Conservation (phyloP, 1,140 invertebrate species). For the Tetraneura akinire region DNA sequence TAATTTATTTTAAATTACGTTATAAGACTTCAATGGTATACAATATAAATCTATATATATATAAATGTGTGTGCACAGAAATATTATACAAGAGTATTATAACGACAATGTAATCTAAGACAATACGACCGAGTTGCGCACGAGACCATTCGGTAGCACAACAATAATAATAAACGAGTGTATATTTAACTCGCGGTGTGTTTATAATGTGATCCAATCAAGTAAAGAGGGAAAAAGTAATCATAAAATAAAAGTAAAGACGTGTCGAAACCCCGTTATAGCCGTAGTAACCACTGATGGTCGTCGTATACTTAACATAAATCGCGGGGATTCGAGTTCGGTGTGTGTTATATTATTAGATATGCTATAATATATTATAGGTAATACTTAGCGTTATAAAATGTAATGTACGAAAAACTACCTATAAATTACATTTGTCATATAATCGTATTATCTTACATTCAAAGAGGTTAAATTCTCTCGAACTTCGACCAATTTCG, state of each 20-base stretch:
- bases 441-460: no score
- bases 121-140: not conserved
- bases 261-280: conserved; percentile 32
- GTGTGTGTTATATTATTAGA: no score
- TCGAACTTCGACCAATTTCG: no score
- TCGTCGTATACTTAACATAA: not conserved
- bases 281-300: not conserved
- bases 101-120: not conserved
- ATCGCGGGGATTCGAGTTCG: not conserved
- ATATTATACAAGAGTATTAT: conserved; percentile 2
- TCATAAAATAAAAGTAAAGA: not conserved
- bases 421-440: no score
- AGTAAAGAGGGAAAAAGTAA: not conserved
- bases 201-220: not conserved
- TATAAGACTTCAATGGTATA: no score
- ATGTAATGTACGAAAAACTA: no score
- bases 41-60: no score
- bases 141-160: not conserved
- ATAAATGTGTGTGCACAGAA: no score
- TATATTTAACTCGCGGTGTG: not conserved
- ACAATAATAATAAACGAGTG: not conserved
- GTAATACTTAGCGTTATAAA: no score
- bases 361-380: no score
- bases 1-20: no score
- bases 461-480: no score